Conservation (phyloP, 2,797 vertebrate species). For the Lophotriccus pileatus region DNA sequence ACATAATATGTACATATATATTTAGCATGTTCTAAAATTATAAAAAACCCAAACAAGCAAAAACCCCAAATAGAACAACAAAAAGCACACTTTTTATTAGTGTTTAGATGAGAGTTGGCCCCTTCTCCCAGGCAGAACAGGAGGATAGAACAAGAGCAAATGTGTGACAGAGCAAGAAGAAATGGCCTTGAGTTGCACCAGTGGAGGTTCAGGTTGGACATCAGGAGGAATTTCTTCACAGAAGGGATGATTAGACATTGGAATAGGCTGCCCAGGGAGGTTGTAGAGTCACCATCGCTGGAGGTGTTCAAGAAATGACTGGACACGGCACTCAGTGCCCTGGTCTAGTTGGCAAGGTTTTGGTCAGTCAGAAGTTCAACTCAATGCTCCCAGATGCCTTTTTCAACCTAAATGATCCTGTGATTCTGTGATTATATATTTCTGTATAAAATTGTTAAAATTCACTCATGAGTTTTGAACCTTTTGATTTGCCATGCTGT, state of each 20-base stretch:
- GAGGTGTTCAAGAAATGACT: background rate
- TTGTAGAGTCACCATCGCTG: background rate
- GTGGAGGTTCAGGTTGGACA: background rate
- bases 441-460: background rate
- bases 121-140: background rate
- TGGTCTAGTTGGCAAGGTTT: background rate
- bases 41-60: background rate
- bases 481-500: background rate
- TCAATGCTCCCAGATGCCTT: background rate
- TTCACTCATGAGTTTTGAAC: background rate
- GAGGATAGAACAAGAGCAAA: background rate
- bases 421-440: background rate
- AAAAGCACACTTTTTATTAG: background rate
- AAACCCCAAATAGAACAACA: background rate
- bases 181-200: background rate
- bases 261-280: background rate
- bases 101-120: background rate
- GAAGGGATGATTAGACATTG: background rate
- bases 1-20: background rate
- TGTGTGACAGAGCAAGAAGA: background rate
- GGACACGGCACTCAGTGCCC: fast-evolving
- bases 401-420: background rate
- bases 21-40: background rate
- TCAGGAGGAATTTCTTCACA: background rate
- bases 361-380: background rate